Evolutionary conservation across 1,140 invertebrate genomes (phyloP).

Genomic region (Diachasma alloeum): DNA sequence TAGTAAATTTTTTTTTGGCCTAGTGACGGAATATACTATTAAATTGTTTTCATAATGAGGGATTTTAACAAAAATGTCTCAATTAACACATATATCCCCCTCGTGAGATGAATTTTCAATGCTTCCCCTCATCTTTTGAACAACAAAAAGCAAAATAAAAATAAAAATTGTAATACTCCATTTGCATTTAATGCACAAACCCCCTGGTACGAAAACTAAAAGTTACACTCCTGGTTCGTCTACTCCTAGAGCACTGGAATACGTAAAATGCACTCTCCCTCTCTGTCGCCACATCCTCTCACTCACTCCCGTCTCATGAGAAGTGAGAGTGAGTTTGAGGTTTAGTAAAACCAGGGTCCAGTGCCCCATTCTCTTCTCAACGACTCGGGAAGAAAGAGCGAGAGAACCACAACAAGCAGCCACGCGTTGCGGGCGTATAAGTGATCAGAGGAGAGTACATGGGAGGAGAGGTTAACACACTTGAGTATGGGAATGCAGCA

Average conservation of each 20-base stretch:
- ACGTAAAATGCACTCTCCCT: constrained; percentile 23
- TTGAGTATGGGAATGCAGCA: constrained; percentile 45
- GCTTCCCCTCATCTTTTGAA: background rate
- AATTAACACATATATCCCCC: too few species aligned
- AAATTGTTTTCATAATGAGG: too few species aligned
- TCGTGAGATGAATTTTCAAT: too few species aligned
- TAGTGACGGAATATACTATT: too few species aligned
- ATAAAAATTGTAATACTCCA: background rate
- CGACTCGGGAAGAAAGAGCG: background rate
- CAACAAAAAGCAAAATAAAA: background rate
- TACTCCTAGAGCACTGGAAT: constrained; percentile 19
- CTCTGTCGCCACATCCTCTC: constrained; percentile 8
- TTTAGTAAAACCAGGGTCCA: background rate
- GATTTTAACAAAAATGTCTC: background rate
- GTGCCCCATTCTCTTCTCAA: background rate
- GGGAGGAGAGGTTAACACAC: constrained; percentile 44
- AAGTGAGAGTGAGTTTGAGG: background rate
- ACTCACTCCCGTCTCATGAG: background rate
- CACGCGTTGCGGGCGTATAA: constrained; percentile 25
- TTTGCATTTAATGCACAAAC: background rate
- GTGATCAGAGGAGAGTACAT: constrained; percentile 34
- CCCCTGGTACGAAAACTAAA: background rate
- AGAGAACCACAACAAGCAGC: background rate
- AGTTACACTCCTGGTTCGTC: constrained; percentile 25
- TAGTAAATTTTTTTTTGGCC: too few species aligned